Percentiles rank a stretch among this genome's conserved stretches.
Conservation (phyloP, 2,888 invertebrate genomes). For the Colostygia pectinataria region DNA sequence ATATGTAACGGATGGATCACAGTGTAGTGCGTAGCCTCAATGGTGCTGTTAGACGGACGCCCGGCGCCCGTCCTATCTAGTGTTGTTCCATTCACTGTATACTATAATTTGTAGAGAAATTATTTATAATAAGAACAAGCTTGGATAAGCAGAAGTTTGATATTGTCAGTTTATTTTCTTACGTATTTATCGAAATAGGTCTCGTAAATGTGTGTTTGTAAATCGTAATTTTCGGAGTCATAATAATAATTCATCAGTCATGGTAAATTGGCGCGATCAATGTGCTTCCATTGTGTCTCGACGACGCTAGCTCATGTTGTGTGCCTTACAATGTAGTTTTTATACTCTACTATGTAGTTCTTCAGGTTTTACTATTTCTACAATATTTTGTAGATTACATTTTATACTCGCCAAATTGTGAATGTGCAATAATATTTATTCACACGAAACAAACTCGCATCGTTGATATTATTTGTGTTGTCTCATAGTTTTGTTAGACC, state of each 20-base stretch:
- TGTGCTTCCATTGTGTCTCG: slow-evolving; percentile 55
- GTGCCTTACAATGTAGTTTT: slow-evolving; percentile 62
- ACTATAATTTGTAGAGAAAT: slow-evolving; percentile 82
- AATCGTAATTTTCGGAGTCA: slow-evolving; percentile 66
- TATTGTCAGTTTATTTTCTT: slow-evolving; percentile 78
- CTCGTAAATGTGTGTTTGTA: slow-evolving; percentile 75
- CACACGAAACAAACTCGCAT: slow-evolving; percentile 39
- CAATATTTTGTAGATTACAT: slow-evolving; percentile 33
- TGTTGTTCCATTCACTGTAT: slow-evolving; percentile 70
- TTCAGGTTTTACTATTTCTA: slow-evolving; percentile 26
- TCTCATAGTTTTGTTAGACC: slow-evolving; percentile 34
- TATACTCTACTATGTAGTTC: slow-evolving; percentile 29
- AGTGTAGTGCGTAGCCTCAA: slow-evolving; percentile 57
- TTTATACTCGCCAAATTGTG: slow-evolving; percentile 32
- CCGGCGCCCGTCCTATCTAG: slow-evolving; percentile 39
- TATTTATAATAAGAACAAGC: slow-evolving; percentile 81
- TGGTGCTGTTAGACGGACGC: slow-evolving; percentile 55
- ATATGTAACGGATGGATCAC: slow-evolving; percentile 73
- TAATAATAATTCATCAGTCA: slow-evolving; percentile 26
- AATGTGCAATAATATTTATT: slow-evolving; percentile 38
- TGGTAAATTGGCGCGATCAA: slow-evolving; percentile 31
- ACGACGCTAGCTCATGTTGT: slow-evolving; percentile 57
- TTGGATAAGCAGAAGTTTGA: slow-evolving; percentile 68
- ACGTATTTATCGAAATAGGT: slow-evolving; percentile 80
- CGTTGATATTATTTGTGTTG: slow-evolving; percentile 35